Evolutionary conservation across 2,888 invertebrate genomes (phyloP).

Genomic region (Papilio protenor): DNA sequence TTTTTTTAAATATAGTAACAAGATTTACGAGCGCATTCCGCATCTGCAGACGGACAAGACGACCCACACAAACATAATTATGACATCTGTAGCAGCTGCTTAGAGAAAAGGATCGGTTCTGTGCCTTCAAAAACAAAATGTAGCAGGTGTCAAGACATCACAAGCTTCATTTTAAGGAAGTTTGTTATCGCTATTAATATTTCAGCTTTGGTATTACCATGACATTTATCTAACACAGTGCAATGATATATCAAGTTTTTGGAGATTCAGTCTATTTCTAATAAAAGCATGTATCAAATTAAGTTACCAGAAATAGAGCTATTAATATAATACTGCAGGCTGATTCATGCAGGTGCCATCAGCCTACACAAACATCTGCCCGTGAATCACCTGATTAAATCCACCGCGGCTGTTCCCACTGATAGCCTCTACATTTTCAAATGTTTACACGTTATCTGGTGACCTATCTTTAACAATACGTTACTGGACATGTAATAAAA

Average conservation of each 20-base stretch:
- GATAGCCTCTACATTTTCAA: slow-evolving; percentile 14
- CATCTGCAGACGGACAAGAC: slow-evolving; percentile 11
- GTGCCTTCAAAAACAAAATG: neutral
- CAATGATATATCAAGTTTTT: too few relatives aligned
- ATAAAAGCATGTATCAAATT: too few relatives aligned
- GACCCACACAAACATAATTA: slow-evolving; percentile 29
- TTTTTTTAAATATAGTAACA: slow-evolving; percentile 12
- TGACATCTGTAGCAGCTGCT: slow-evolving; percentile 32
- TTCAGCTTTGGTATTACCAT: neutral
- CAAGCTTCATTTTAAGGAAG: neutral
- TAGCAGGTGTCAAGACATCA: slow-evolving; percentile 26
- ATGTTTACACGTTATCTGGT: slow-evolving; percentile 48
- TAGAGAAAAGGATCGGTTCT: slow-evolving; percentile 4
- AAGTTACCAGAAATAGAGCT: neutral
- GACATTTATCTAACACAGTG: neutral
- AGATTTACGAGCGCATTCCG: slow-evolving; percentile 28
- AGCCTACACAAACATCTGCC: slow-evolving; percentile 5
- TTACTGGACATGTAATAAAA: neutral
- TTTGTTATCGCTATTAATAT: neutral
- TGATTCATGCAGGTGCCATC: slow-evolving; percentile 25
- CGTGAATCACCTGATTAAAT: slow-evolving; percentile 34
- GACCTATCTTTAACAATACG: neutral
- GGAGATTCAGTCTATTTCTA: too few relatives aligned
- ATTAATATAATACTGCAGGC: neutral
- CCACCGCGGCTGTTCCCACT: neutral